Base-by-base conservation (phyloP, 1,140 invertebrate species). In the Heliconius himera region DNA sequence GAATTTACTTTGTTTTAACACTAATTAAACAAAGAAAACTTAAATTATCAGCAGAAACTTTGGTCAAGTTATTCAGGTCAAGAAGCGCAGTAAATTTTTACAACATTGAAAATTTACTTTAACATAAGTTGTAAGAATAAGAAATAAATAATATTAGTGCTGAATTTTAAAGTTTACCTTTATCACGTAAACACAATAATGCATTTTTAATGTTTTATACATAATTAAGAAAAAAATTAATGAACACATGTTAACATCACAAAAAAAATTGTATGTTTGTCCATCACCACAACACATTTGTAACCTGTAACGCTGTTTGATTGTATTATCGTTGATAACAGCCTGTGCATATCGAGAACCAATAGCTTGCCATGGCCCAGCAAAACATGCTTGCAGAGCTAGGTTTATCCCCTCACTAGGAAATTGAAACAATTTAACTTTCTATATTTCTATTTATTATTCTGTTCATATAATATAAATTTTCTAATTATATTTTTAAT, bases 281-380 rank as follows among this genome's bases (percentile, higher is more conserved):
- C 49, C 73, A 74, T 33, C 86, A 86, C 83, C 87, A 90, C 88
- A 87, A 82, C 80, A 81, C 60, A 71, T 78, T 73, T 70, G 75
- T 87, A 89, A 87, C 86, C 92, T 94, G 91, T 91, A 91, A 74
- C 82, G 85, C 77, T 88, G 89, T 77, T 89, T 90, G 78, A 93
- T 77, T 3, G 92, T 94, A 83, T 94, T 94, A 83, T 93, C 86
- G 86, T 87, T 84, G 88, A 91, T 85, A 83, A 94, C 76, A 9
- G 92, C 89, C 80, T 85, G 83, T 54, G 88, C 88, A 73, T 89
- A 90, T 74, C 91, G 90, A 73, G 85, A 79, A 85, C 88, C 83
- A 56, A 91, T 79, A 49, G 83, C 81, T 74, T 88, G 83, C 91
- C 88, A 92, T 9, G 90, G 87, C 33, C 92, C 92, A 76, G 87